phyloP scores from a whole-genome alignment of 2,888 invertebrate species.

The Ceramica pisi region DNA sequence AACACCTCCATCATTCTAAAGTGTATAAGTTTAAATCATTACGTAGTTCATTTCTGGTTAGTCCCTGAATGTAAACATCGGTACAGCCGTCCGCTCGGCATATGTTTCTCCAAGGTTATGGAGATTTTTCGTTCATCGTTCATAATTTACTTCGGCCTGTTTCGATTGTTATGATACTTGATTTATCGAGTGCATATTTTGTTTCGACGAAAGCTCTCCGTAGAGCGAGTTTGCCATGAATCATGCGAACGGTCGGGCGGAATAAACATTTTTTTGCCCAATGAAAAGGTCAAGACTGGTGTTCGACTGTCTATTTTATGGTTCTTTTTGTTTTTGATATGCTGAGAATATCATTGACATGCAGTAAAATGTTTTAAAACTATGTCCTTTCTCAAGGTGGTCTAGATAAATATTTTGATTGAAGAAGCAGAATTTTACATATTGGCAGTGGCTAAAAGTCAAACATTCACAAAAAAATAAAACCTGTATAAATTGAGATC shows the following conservation, averaged over 20 bases:
- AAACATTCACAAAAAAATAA: too few relatives aligned
- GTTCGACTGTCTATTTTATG: slow-evolving; percentile 64
- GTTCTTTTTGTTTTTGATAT: slow-evolving; percentile 9
- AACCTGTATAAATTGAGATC: too few relatives aligned
- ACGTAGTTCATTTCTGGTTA: slow-evolving; percentile 64
- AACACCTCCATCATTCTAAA: slow-evolving; percentile 43
- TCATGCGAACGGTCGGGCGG: slow-evolving; percentile 76
- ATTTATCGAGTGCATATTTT: slow-evolving; percentile 84
- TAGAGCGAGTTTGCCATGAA: slow-evolving; percentile 77
- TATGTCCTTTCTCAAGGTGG: neutral
- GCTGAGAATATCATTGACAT: neutral
- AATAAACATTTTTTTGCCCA: slow-evolving; percentile 74
- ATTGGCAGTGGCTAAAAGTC: too few relatives aligned
- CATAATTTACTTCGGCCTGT: slow-evolving; percentile 74
- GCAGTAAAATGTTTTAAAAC: neutral
- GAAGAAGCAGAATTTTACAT: neutral
- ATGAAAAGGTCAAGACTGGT: slow-evolving; percentile 73
- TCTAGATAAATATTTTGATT: neutral
- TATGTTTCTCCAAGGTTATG: slow-evolving; percentile 71
- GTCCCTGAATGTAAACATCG: slow-evolving; percentile 68
- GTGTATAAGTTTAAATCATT: slow-evolving; percentile 65
- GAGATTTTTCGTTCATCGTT: slow-evolving; percentile 69
- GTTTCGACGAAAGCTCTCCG: slow-evolving; percentile 75
- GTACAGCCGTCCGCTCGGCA: slow-evolving; percentile 52
- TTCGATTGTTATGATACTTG: slow-evolving; percentile 83